Evolutionary conservation across 2,113 vertebrate species (phyloP).

Genomic region (Scalopus aquaticus): DNA sequence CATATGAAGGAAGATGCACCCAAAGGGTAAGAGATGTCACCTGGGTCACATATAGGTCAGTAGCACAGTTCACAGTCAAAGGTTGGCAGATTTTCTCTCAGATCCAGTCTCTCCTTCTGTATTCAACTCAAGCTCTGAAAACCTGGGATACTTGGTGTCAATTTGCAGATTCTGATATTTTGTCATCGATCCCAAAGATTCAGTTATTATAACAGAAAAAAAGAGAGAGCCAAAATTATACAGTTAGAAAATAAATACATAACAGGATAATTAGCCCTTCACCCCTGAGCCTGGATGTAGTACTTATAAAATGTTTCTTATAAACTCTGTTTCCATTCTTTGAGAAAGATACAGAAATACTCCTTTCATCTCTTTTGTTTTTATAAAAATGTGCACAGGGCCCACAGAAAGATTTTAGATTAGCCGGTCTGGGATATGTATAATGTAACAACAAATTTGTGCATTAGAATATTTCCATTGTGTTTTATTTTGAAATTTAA

Average conservation of each 20-base stretch:
- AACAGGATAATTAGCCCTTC: background rate
- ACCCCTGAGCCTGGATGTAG: background rate
- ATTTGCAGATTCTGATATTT: background rate
- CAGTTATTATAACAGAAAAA: background rate
- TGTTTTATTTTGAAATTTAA: constrained; percentile 5
- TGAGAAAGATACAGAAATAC: background rate
- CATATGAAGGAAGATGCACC: background rate
- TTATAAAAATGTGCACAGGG: background rate
- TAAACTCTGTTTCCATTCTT: background rate
- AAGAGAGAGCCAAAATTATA: background rate
- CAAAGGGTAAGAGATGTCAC: constrained; percentile 14
- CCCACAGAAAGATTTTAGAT: background rate
- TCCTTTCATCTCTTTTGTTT: constrained; percentile 1
- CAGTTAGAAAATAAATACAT: background rate
- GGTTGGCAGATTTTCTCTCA: background rate
- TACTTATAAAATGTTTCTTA: background rate
- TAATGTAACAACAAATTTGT: constrained; percentile 11
- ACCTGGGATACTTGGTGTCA: background rate
- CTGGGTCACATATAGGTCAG: background rate
- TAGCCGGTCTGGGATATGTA: background rate
- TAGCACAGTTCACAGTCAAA: background rate
- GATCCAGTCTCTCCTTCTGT: background rate
- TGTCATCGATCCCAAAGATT: background rate
- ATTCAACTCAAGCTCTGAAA: background rate
- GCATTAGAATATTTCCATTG: constrained; percentile 39